Conservation (phyloP, 2,888 invertebrate species). For the Netelia virgata region DNA sequence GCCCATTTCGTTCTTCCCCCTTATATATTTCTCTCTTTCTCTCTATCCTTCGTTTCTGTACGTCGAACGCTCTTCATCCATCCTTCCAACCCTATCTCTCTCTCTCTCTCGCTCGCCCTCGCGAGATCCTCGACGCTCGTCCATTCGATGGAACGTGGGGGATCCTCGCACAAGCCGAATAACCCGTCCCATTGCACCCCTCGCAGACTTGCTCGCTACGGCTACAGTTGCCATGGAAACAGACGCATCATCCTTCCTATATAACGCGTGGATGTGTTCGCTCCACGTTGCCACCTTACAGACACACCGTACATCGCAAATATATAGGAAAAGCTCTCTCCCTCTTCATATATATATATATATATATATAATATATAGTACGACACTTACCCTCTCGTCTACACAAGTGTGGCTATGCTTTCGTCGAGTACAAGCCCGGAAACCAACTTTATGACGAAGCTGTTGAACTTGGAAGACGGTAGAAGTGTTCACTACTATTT, state of each 20-base stretch:
- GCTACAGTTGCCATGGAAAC: conserved; percentile 79
- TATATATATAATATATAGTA: not conserved
- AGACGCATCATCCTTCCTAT: conserved; percentile 75
- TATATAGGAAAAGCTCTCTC: conserved; percentile 25
- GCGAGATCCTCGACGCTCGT: conserved; percentile 57
- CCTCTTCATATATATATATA: not conserved
- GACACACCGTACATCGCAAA: not conserved
- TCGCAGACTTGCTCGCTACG: conserved; percentile 62
- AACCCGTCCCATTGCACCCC: conserved; percentile 39
- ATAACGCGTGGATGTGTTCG: not conserved
- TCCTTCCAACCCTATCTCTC: conserved; percentile 9
- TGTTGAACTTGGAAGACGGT: conserved; percentile 18
- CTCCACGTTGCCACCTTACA: conserved; percentile 9
- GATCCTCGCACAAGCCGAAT: conserved; percentile 74
- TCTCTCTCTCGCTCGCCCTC: not conserved
- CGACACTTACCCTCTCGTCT: conserved; percentile 18
- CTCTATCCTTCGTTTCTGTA: not conserved
- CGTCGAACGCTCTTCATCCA: not conserved
- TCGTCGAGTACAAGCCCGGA: conserved; percentile 16
- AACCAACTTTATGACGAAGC: conserved; percentile 29
- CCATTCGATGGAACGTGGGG: conserved; percentile 67
- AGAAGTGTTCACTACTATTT: conserved; percentile 11
- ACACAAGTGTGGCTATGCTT: not conserved
- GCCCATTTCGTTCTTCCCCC: not conserved
- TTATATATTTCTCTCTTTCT: not conserved